These are phyloP conservation scores for Ginglymostoma cirratum DNA, from an alignment of 2,113 vertebrate genomes.

Conservation along the genomic window DNA sequence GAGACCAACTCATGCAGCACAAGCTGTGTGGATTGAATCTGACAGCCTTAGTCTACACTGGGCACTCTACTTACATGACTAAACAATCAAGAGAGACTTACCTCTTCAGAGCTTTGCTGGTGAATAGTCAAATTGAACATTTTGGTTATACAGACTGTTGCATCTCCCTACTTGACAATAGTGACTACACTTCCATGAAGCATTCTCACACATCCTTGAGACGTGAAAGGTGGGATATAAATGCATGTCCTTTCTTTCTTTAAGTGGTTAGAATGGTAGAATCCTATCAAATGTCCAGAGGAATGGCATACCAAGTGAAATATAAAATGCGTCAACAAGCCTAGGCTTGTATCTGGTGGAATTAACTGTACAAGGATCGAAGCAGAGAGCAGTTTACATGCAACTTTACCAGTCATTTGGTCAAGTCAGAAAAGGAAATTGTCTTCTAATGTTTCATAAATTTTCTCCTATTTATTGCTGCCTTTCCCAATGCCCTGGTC, in stretches of 20 bases:
- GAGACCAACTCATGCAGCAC: neutral
- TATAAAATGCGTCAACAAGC: neutral
- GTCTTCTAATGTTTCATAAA: neutral
- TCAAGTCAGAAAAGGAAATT: neutral
- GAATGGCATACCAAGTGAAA: neutral
- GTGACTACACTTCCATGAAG: neutral
- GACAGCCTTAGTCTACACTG: neutral
- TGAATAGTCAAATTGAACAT: neutral
- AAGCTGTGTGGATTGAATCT: neutral
- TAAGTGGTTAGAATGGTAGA: neutral
- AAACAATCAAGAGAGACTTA: neutral
- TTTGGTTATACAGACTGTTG: neutral
- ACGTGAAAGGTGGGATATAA: neutral
- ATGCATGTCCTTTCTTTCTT: neutral
- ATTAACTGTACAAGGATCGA: neutral
- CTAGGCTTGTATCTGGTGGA: neutral
- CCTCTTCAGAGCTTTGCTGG: neutral
- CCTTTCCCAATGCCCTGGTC: neutral
- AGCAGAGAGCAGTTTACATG: neutral
- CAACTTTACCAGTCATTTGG: neutral
- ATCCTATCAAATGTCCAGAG: neutral
- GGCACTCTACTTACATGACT: neutral
- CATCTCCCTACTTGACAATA: neutral
- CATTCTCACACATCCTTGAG: neutral
- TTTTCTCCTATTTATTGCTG: neutral